These are phyloP conservation scores for Rhamphomyia laevipes DNA, from an alignment of 2,888 invertebrate genomes.

Conservation along the genomic window DNA sequence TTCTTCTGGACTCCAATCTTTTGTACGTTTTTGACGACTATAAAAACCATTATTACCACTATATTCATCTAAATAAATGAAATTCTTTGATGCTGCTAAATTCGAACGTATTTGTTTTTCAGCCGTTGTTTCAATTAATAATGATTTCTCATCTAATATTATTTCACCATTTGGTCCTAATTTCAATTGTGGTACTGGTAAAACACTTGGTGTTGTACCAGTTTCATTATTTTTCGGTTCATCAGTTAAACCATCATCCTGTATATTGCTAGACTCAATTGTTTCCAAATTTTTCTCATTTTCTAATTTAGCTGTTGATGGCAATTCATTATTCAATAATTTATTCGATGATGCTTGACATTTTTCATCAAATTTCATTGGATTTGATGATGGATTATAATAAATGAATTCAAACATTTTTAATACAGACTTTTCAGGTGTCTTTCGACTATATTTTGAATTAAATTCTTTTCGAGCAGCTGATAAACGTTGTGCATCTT, in stretches of 20 bases:
- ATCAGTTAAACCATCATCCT: constrained; percentile 9
- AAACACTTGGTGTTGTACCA: constrained; percentile 22
- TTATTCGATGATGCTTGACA: constrained; percentile 12
- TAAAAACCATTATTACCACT: constrained; percentile 48
- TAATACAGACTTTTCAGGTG: constrained; percentile 53
- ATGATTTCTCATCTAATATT: constrained; percentile 67
- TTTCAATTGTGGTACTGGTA: constrained; percentile 73
- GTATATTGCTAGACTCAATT: background rate
- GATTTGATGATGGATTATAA: constrained; percentile 73
- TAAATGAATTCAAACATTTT: constrained; percentile 89
- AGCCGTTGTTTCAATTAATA: constrained; percentile 48
- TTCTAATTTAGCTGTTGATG: background rate
- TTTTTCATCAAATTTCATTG: constrained; percentile 46
- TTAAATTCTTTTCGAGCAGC: constrained; percentile 44
- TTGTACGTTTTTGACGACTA: constrained; percentile 52
- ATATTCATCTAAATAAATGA: constrained; percentile 53
- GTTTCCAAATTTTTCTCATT: background rate
- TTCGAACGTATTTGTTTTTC: constrained; percentile 49
- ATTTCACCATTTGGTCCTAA: constrained; percentile 76
- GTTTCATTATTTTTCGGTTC: constrained; percentile 16
- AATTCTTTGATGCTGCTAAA: constrained; percentile 47
- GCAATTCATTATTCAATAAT: background rate
- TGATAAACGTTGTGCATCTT: constrained; percentile 40
- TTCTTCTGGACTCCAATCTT: constrained; percentile 65
- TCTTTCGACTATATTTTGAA: constrained; percentile 40